phyloP scores from a whole-genome alignment of 1,140 invertebrate species.

The Drosophila nasuta region DNA sequence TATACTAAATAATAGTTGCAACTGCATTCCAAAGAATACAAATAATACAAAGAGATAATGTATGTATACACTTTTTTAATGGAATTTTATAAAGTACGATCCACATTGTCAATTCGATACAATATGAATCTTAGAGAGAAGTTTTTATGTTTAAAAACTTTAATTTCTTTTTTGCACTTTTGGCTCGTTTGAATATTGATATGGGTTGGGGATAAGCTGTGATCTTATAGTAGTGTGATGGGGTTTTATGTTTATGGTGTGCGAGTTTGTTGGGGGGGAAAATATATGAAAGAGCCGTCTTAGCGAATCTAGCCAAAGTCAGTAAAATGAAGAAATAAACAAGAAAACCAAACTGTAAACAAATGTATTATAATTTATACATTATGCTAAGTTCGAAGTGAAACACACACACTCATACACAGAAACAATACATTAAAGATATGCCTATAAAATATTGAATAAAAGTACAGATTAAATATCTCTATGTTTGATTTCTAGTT shows the following conservation, averaged over 20 bases:
- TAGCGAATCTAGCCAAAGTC: constrained; percentile 47
- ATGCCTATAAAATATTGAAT: constrained; percentile 68
- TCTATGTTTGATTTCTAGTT: constrained; percentile 46
- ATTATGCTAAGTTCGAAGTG: constrained; percentile 56
- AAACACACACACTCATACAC: constrained; percentile 28
- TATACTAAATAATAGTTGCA: constrained; percentile 14
- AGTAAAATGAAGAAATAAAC: constrained; percentile 24
- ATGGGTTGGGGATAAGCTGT: constrained; percentile 48
- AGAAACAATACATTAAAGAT: constrained; percentile 42
- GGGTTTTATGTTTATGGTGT: constrained; percentile 3
- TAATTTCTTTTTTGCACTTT: not conserved
- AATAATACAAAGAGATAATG: constrained; percentile 26
- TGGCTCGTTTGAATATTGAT: constrained; percentile 20
- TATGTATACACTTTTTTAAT: constrained; percentile 64
- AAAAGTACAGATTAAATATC: constrained; percentile 59
- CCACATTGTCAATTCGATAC: constrained; percentile 55
- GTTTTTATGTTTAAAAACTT: not conserved
- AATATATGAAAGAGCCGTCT: constrained; percentile 13
- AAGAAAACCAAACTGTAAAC: constrained; percentile 49
- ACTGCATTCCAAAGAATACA: constrained; percentile 17
- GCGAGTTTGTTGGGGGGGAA: not conserved
- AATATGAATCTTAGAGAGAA: not conserved
- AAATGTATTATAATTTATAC: constrained; percentile 74
- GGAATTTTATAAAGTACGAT: constrained; percentile 56
- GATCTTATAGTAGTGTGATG: constrained; percentile 38